Evolutionary conservation across 2,113 vertebrate genomes (phyloP).

Genomic region (Onychostruthus taczanowskii): DNA sequence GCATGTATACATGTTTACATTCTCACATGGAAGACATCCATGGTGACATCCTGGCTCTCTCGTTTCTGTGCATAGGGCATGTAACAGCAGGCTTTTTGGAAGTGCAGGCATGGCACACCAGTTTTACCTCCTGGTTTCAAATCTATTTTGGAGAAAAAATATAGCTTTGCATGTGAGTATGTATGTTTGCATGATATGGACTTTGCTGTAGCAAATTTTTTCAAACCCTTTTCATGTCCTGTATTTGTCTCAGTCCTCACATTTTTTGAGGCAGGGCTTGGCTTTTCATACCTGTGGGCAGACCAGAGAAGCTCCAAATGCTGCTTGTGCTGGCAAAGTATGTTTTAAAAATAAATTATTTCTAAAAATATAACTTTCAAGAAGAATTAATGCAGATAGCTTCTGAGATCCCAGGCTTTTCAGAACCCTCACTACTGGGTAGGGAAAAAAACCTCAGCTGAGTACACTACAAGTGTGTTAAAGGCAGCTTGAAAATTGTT

Average conservation of each 20-base stretch:
- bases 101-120: background rate
- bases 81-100: background rate
- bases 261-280: background rate
- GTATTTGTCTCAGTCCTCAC: background rate
- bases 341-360: background rate
- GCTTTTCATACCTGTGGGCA: background rate
- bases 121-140: background rate
- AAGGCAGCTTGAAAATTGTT: constrained; percentile 19
- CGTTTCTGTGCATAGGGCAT: background rate
- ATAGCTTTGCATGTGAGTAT: background rate
- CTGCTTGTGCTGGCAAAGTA: background rate
- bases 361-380: background rate
- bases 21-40: background rate
- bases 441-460: background rate
- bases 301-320: background rate
- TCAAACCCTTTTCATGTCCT: background rate
- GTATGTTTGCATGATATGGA: background rate
- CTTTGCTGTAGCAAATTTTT: background rate
- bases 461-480: background rate
- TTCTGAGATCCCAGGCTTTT: background rate
- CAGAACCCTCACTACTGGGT: background rate
- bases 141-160: background rate
- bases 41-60: background rate
- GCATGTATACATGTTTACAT: fast-evolving
- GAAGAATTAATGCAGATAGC: background rate